These are phyloP conservation scores for Carcharodon carcharias DNA, from an alignment of 2,797 vertebrate species.

Conservation along the genomic window DNA sequence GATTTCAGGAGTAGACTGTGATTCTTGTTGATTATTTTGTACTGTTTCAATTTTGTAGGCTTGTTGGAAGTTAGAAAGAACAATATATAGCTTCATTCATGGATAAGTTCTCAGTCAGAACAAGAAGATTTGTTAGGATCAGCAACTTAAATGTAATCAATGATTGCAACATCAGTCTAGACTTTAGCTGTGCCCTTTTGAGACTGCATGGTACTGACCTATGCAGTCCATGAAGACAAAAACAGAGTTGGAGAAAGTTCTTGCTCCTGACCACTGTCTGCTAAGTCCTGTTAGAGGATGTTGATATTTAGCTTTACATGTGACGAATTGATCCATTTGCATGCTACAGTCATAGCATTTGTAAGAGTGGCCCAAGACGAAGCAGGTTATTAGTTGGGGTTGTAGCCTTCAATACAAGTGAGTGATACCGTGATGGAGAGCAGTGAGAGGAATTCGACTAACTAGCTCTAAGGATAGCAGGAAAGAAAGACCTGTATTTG, in stretches of 20 bases:
- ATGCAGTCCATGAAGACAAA: neutral
- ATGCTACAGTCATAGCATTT: neutral
- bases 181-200: neutral
- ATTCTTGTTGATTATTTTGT: too few species aligned
- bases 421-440: neutral
- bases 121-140: neutral
- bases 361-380: neutral
- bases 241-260: neutral
- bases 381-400: neutral
- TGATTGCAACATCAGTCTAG: neutral
- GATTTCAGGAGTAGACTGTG: too few species aligned
- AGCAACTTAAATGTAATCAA: too few species aligned
- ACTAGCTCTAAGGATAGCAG: neutral
- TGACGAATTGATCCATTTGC: neutral
- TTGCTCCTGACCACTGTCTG: neutral
- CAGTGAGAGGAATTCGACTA: neutral
- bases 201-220: neutral
- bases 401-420: neutral
- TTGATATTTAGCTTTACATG: neutral
- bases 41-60: too few species aligned
- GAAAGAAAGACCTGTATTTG: neutral
- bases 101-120: too few species aligned
- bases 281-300: neutral
- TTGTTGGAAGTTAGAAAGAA: too few species aligned
- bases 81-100: too few species aligned